Evolutionary conservation across 1,140 invertebrate species (phyloP).

Genomic region (Euschistus heros): DNA sequence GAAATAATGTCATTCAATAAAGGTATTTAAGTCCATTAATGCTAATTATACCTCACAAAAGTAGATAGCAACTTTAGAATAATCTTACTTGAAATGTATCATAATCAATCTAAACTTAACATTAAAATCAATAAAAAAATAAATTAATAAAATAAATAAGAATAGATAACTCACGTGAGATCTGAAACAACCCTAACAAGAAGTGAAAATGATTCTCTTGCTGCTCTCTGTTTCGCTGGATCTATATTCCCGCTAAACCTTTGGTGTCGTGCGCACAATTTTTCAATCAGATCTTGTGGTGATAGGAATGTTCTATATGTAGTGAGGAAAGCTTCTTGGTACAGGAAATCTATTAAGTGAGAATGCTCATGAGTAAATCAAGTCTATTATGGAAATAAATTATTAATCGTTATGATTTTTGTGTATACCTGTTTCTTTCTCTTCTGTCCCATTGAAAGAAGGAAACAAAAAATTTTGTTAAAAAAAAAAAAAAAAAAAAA

Average conservation of each 20-base stretch:
- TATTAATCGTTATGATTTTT: constrained; percentile 5
- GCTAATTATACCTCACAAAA: too few species aligned
- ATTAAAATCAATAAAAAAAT: background rate
- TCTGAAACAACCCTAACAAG: constrained; percentile 86
- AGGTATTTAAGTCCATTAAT: too few species aligned
- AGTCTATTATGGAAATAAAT: background rate
- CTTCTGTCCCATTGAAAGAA: constrained; percentile 35
- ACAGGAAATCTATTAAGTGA: constrained; percentile 64
- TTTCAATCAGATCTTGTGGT: constrained; percentile 76
- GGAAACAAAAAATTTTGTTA: constrained; percentile 22
- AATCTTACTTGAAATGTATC: too few species aligned
- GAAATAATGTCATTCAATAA: too few species aligned
- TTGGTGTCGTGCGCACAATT: constrained; percentile 75
- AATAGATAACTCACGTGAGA: constrained; percentile 63
- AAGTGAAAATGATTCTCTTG: constrained; percentile 76
- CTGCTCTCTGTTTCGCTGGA: constrained; percentile 60
- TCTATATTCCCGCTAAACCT: constrained; percentile 68
- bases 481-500: constrained; percentile 21
- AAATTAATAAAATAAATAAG: background rate
- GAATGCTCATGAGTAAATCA: constrained; percentile 29
- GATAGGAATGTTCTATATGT: constrained; percentile 92
- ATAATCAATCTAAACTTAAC: background rate
- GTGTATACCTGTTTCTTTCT: constrained; percentile 44
- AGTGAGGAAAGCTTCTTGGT: constrained; percentile 93
- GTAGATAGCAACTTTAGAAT: too few species aligned